A percentile compares a stretch with the other conserved stretches of the same genome.
Conservation (phyloP, 1,140 invertebrate genomes). For the Pseudachorutes palmiensis region DNA sequence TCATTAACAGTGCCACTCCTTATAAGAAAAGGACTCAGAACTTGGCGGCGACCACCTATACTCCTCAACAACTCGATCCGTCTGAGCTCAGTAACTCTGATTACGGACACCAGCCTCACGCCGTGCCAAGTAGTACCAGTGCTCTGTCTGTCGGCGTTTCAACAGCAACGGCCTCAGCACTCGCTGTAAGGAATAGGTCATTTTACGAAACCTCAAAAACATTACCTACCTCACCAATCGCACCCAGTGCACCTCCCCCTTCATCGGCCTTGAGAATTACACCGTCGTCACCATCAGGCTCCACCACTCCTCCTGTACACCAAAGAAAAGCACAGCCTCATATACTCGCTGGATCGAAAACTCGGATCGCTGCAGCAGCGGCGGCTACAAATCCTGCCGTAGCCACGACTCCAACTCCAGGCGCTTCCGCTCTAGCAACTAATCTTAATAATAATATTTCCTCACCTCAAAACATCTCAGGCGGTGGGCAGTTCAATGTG, state of each 20-base stretch:
- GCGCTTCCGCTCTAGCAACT: neutral
- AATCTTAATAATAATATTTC: too few relatives aligned
- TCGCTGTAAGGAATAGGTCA: neutral
- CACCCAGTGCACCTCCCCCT: neutral
- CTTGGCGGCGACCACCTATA: neutral
- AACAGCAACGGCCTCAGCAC: neutral
- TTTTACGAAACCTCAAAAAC: neutral
- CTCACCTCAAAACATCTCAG: too few relatives aligned
- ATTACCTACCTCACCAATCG: neutral
- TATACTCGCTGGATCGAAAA: neutral
- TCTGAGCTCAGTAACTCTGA: neutral
- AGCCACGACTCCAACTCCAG: neutral
- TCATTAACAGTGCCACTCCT: neutral
- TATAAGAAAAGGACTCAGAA: conserved; percentile 8
- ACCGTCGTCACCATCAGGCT: neutral
- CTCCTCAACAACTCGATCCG: neutral
- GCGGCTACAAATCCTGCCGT: neutral
- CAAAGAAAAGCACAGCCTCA: conserved; percentile 7
- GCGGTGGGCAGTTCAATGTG: too few relatives aligned
- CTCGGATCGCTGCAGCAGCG: neutral
- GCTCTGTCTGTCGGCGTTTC: neutral
- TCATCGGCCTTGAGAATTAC: too few relatives aligned
- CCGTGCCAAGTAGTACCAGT: neutral
- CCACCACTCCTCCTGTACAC: neutral
- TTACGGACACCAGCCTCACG: neutral